A percentile compares a stretch with the other conserved stretches of the same genome.
Evolutionary conservation across 2,888 invertebrate species (phyloP).

Genomic region (Hermaeophaga mercurialis): DNA sequence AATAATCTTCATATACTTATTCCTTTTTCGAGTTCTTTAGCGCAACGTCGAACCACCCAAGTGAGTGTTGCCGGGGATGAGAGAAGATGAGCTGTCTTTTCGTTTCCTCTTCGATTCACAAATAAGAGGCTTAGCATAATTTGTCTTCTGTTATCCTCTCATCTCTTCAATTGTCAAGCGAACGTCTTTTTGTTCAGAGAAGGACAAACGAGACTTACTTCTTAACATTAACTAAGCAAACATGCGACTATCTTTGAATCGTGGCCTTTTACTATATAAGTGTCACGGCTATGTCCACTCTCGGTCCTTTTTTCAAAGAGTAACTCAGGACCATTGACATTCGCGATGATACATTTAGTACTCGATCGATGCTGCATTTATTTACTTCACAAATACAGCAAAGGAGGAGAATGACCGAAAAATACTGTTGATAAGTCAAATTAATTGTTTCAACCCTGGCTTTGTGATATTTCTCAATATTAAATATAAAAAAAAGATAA

Average conservation of each 20-base stretch:
- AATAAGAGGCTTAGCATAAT: conserved; percentile 48
- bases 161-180: conserved; percentile 48
- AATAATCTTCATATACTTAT: conserved; percentile 10
- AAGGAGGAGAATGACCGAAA: too few relatives aligned
- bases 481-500: too few relatives aligned
- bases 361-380: too few relatives aligned
- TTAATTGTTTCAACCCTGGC: too few relatives aligned
- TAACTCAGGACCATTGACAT: background rate
- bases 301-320: conserved; percentile 2
- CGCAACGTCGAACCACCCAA: conserved; percentile 15
- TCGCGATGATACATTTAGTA: too few relatives aligned
- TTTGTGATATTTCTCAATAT: too few relatives aligned
- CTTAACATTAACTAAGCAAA: conserved; percentile 44
- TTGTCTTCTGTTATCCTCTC: conserved; percentile 47
- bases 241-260: conserved; percentile 28
- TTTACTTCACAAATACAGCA: too few relatives aligned
- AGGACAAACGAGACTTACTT: conserved; percentile 41
- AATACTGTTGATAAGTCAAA: too few relatives aligned
- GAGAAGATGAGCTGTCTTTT: conserved; percentile 22
- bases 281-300: conserved; percentile 18
- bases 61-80: conserved; percentile 2
- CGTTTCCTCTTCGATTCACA: conserved; percentile 29
- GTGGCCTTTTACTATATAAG: conserved; percentile 25
- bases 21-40: conserved; percentile 8
- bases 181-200: conserved; percentile 43